Evolutionary conservation across 2,113 vertebrate species (phyloP), one percentile per base, ranked within the genome.

Genomic region (Rhabdomys dilectus): DNA sequence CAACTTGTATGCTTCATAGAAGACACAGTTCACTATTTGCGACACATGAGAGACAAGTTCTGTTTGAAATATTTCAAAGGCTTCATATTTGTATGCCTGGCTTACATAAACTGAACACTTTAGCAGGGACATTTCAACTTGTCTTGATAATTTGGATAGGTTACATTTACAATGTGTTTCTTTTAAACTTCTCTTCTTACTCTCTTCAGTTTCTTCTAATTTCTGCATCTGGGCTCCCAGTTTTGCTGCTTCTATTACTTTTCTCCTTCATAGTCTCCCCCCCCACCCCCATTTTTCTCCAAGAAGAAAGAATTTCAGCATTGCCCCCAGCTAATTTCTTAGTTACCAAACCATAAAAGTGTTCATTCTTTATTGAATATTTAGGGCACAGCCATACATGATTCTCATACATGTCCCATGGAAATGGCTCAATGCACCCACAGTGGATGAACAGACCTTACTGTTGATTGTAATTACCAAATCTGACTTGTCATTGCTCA

Each of bases 271-370:
- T 77, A 94, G 91, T 96, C 81, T 78, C 94, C 81, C 82, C 94
- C 4, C 31, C 11, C 64, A 0, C 13, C 5, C 66, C 13, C 1
- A 36, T 68, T 96, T 82, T 97, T 82, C 53, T 58, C 70, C 82
- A 95, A 95, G 88, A 96, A 97, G 94, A 96, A 97, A 96, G 96
- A 97, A 97, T 96, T 96, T 97, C 97, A 93, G 48, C 89, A 91
- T 94, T 96, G 96, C 97, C 97, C 66, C 94, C 77, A 97, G 97
- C 96, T 95, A 97, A 94, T 88, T 96, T 97, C 92, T 96, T 94
- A 88, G 89, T 96, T 97, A 88, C 77, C 92, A 95, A 77, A 62
- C 60, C 75, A 97, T 96, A 93, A 97, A 96, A 80, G 91, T 95
- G 73, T 78, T 96, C 96, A 97, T 97, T 97, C 96, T 97, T 93